Conservation (phyloP, 2,113 vertebrate genomes). For the Gavialis gangeticus region DNA sequence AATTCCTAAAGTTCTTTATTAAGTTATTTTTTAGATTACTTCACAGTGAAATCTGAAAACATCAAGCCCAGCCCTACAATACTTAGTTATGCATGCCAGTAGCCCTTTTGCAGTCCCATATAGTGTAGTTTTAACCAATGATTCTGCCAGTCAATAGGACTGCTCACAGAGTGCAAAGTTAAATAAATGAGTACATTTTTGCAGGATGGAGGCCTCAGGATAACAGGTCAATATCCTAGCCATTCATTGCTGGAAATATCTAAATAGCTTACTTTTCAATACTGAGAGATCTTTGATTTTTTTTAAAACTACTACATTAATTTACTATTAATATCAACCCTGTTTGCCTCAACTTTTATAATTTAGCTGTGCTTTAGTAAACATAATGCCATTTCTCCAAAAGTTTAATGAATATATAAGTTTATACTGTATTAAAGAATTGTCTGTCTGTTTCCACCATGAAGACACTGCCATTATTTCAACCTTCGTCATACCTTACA, state of each 20-base stretch:
- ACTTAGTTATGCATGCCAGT: neutral
- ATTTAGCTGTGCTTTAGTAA: neutral
- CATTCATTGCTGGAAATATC: accelerated
- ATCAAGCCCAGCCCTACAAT: neutral
- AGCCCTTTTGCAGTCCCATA: neutral
- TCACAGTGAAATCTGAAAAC: neutral
- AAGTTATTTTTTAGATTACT: neutral
- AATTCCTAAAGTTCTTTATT: neutral
- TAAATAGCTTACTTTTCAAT: neutral
- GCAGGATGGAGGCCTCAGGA: accelerated
- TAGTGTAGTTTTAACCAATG: neutral
- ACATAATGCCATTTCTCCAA: neutral
- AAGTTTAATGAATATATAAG: too few species aligned
- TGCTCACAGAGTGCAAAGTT: accelerated
- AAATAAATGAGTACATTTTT: accelerated
- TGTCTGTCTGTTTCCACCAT: too few species aligned
- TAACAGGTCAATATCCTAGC: neutral
- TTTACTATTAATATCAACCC: neutral
- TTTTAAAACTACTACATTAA: neutral
- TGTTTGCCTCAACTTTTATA: neutral
- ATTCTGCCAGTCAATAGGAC: neutral
- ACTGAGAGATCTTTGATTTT: neutral
- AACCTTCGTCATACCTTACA: too few species aligned
- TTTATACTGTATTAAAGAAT: too few species aligned
- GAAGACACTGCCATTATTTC: too few species aligned